Base-by-base conservation (phyloP, 64 coral and sea anemone genomes). In the Stichodactyla helianthus region DNA sequence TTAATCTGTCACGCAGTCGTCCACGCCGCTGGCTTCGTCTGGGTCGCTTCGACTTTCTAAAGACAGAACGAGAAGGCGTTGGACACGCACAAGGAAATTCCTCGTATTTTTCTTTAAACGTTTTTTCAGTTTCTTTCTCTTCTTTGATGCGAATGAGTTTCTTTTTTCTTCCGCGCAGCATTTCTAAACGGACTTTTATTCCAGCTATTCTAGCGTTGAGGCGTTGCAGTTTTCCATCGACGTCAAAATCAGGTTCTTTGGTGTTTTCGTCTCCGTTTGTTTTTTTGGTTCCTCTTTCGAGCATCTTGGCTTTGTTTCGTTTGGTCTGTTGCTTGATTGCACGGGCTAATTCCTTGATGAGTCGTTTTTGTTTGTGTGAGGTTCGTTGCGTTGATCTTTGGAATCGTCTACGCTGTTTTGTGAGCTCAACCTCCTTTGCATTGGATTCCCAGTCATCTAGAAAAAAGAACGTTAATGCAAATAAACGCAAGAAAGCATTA, bases 201-300 rank as follows among this genome's bases (percentile, higher is more conserved):
- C 91, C 94, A 55, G 88, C 88, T 71, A 96, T 96, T 82, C 87
- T 89, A 15, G 84, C 91, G 19, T 90, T 96, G 1, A 96, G 84
- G 59, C 91, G 92, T 50, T 83, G 84, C 56, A 96, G 85, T 86
- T 84, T 96, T 44, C 83, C 77, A 55, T 86, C 90, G 6, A 87
- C 51, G 44, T 81, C 78, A 28, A 74, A 74, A 8, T 31, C 10
- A 13, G 68, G 68, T 10, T 31, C 23, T 12, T 26, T 10, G 4
- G 52, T 4, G 6, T 53, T 50, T 7, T 54, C 11, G 17, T 81
- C 52, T 52, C 54, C 78, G 5, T 81, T 14, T 0, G 52, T 17
- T 84, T 15, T 55, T 17, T 19, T 84, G 5, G 10, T 82, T 5
- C 25, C 79, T 44, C 6, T 16, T 55, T 57, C 27, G 0, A 91